phyloP scores from a whole-genome alignment of 1,140 invertebrate genomes.

The Macrostomum lignano region DNA sequence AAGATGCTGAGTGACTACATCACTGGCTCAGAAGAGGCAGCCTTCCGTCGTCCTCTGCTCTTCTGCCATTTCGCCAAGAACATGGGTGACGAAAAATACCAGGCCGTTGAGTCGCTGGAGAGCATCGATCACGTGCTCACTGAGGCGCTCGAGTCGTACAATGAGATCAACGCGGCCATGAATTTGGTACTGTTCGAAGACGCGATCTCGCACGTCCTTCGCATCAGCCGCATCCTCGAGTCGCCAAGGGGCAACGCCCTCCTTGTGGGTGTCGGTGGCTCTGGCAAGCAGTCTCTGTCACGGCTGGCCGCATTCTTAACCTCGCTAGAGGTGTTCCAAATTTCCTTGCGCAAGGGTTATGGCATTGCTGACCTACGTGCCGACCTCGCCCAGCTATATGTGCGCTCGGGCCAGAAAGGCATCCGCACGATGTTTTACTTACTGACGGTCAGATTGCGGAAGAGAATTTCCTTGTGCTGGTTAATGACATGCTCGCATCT shows the following conservation, averaged over 20 bases:
- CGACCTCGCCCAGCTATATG: slow-evolving; percentile 53
- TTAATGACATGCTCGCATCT: slow-evolving; percentile 72
- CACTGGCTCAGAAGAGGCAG: slow-evolving; percentile 23
- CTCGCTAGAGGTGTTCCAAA: slow-evolving; percentile 64
- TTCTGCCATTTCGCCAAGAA: slow-evolving; percentile 68
- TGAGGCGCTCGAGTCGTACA: slow-evolving; percentile 59
- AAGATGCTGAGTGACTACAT: no score
- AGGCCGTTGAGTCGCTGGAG: slow-evolving; percentile 67
- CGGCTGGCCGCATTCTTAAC: slow-evolving; percentile 71
- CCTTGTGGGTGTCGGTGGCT: slow-evolving; percentile 71
- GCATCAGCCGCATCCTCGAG: slow-evolving; percentile 75
- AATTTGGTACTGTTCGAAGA: slow-evolving; percentile 85
- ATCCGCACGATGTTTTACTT: slow-evolving; percentile 72
- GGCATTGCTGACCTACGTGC: slow-evolving; percentile 59
- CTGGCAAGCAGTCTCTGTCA: slow-evolving; percentile 70
- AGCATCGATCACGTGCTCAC: slow-evolving; percentile 52
- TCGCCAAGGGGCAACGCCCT: slow-evolving; percentile 72
- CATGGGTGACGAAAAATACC: slow-evolving; percentile 64
- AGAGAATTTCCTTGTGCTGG: slow-evolving; percentile 69
- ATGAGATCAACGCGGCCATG: slow-evolving; percentile 79
- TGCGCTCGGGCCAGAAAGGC: slow-evolving; percentile 69
- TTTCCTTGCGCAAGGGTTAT: slow-evolving; percentile 69
- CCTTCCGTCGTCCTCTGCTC: slow-evolving; percentile 51
- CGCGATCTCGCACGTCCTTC: slow-evolving; percentile 65
- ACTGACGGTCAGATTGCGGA: slow-evolving; percentile 38